Base-by-base conservation (phyloP, 2,888 invertebrate genomes). In the Zaprionus bogoriensis region DNA sequence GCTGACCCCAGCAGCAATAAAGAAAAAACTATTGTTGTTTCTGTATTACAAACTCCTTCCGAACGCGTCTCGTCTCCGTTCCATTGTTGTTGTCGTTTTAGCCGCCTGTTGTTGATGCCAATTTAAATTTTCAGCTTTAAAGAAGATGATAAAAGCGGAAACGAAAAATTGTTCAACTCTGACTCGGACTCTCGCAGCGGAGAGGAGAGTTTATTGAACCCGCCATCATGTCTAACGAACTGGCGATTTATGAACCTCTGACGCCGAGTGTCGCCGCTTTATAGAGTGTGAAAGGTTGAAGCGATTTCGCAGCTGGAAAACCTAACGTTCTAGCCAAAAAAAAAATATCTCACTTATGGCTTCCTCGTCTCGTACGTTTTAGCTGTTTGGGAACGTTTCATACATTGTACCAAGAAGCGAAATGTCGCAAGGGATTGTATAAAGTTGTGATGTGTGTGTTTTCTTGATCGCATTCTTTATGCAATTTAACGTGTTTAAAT, bases 201-300 rank as follows among this genome's bases (percentile, higher is more conserved):
- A n/a, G n/a, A 17, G 36, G 28, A 25, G 59, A 67, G 85, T 85
- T 82, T 82, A 76, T 74, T 82, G 82, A 82, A 85, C 82, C 71
- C 41, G 17, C 55, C 20, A 23, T 45, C n/a, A 9, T 36, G 55
- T 48, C 61, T 50, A 44, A 54, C 62, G 57, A 66, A 10, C 61
- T 61, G 22, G 22, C 52, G 42, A 47, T 45, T 51, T 59, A 55
- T 50, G 32, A n/a, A 20, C 41, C 20, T 53, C 50, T 57, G n/a
- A 20, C 32, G 45, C 44, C 38, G 44, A 52, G 44, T 71, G 63
- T 53, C 32, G 30, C 17, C 22, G 45, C 42, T 67, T 57, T 54
- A 62, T 68, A 50, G 74, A 71, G 68, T 76, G 67, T 65, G 58
- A 77, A 66, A 67, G 69, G 69, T 67, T 65, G 41, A 47, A 63